These are phyloP conservation scores for Metopolophium dirhodum DNA, from an alignment of 1,140 invertebrate genomes.

Conservation along the genomic window DNA sequence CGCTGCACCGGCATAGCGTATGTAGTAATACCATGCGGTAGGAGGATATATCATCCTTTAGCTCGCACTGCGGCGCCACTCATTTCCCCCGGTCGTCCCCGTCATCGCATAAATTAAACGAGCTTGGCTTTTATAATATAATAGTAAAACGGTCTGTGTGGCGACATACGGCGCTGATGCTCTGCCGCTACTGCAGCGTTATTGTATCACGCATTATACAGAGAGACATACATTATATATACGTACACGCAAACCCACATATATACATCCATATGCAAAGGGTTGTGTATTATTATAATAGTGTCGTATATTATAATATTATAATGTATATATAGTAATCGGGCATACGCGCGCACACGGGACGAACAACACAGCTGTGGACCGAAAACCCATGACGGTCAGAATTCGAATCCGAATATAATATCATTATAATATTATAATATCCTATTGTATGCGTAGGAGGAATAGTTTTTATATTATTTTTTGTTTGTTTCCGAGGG, in stretches of 20 bases:
- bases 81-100: not conserved
- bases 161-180: not conserved
- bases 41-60: not conserved
- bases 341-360: not conserved
- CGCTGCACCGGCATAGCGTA: not conserved
- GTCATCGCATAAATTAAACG: conserved; percentile 7
- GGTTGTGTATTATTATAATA: conserved; percentile 22
- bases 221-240: not conserved
- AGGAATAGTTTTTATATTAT: not conserved
- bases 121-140: not conserved
- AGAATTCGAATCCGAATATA: not conserved
- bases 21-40: not conserved
- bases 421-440: conserved; percentile 10
- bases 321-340: not conserved
- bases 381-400: conserved; percentile 26
- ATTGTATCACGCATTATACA: not conserved
- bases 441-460: not conserved
- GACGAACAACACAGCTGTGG: conserved; percentile 11
- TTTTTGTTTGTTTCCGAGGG: conserved; percentile 4
- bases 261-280: not conserved
- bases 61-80: not conserved
- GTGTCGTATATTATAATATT: not conserved
- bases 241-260: not conserved
- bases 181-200: not conserved
- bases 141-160: not conserved